phyloP scores from a whole-genome alignment of 2,113 vertebrate species.

The Takifugu flavidus region DNA sequence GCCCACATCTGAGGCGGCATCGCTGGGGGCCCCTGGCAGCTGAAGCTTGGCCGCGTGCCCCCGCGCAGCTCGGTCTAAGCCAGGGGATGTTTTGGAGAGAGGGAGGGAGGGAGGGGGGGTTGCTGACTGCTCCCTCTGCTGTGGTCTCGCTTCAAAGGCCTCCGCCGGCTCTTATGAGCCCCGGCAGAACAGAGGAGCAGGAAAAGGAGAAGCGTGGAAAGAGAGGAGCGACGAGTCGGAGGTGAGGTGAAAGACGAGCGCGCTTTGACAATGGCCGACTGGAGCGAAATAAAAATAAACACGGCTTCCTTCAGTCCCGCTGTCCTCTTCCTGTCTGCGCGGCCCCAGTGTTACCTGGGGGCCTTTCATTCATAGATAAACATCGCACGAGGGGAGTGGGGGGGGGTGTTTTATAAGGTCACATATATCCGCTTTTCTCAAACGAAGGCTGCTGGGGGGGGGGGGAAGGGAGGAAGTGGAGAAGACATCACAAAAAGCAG shows the following conservation, averaged over 20 bases:
- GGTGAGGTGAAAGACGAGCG: slow-evolving; percentile 21
- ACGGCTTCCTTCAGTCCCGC: slow-evolving; percentile 18
- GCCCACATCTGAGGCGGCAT: slow-evolving; percentile 88
- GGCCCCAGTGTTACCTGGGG: slow-evolving; percentile 38
- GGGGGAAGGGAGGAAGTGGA: slow-evolving; percentile 59
- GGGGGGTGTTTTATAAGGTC: slow-evolving; percentile 41
- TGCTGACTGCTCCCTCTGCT: slow-evolving; percentile 79
- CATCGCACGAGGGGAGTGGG: slow-evolving; percentile 28
- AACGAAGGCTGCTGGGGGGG: neutral
- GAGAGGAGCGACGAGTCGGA: slow-evolving; percentile 22
- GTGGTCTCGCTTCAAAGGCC: slow-evolving; percentile 88
- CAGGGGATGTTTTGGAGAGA: slow-evolving; percentile 49
- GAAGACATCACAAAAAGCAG: slow-evolving; percentile 67
- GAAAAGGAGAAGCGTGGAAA: slow-evolving; percentile 18
- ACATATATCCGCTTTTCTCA: slow-evolving; percentile 15
- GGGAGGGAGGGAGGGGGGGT: slow-evolving; percentile 64
- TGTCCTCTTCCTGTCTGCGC: slow-evolving; percentile 34
- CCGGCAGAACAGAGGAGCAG: slow-evolving; percentile 37
- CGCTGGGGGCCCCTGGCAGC: slow-evolving; percentile 78
- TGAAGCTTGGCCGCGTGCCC: slow-evolving; percentile 75
- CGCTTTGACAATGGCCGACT: slow-evolving; percentile 27
- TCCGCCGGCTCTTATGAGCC: slow-evolving; percentile 73
- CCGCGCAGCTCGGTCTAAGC: slow-evolving; percentile 49
- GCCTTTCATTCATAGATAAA: slow-evolving; percentile 44
- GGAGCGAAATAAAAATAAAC: slow-evolving; percentile 36